phyloP scores from a whole-genome alignment of 2,797 vertebrate species.

The Acanthurus lineatus region DNA sequence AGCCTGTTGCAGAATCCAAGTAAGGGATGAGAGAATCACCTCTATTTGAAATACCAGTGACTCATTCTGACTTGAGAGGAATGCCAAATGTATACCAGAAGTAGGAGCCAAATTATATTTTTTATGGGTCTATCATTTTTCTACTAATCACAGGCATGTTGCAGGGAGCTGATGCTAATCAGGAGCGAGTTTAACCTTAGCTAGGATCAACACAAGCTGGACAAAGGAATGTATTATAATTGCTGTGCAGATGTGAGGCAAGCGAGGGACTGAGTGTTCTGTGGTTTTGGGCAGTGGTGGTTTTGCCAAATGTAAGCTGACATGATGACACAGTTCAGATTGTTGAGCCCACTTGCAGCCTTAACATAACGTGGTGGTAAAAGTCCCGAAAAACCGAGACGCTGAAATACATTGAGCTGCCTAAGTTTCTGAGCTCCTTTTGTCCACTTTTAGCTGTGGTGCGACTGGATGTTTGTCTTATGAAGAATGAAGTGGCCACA shows the following conservation, averaged over 20 bases:
- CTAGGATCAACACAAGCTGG: constrained; percentile 23
- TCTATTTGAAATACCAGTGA: constrained; percentile 72
- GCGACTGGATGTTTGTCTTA: constrained; percentile 70
- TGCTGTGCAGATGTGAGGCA: constrained; percentile 47
- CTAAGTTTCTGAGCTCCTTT: constrained; percentile 57
- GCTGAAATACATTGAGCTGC: constrained; percentile 56
- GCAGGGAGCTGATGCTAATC: constrained; percentile 9
- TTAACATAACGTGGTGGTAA: constrained; percentile 61
- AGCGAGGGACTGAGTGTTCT: constrained; percentile 53
- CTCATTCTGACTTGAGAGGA: constrained; percentile 70
- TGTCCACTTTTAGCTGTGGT: constrained; percentile 73
- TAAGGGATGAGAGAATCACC: constrained; percentile 81
- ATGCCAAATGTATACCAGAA: constrained; percentile 62
- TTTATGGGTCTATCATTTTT: constrained; percentile 42
- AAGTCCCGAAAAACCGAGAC: constrained; percentile 48
- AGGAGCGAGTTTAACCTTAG: constrained; percentile 30
- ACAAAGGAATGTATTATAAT: constrained; percentile 38
- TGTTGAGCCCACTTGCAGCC: constrained; percentile 42
- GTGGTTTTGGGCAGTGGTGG: constrained; percentile 60
- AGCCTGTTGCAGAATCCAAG: constrained; percentile 55
- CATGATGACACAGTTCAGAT: constrained; percentile 64
- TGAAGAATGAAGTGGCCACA: constrained; percentile 70
- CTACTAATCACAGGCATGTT: neutral
- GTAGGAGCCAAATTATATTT: constrained; percentile 40
- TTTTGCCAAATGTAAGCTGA: constrained; percentile 64